Evolutionary conservation across 2,888 invertebrate species (phyloP), one percentile per base, ranked within the genome.

Genomic region (Lampropteryx suffumata): DNA sequence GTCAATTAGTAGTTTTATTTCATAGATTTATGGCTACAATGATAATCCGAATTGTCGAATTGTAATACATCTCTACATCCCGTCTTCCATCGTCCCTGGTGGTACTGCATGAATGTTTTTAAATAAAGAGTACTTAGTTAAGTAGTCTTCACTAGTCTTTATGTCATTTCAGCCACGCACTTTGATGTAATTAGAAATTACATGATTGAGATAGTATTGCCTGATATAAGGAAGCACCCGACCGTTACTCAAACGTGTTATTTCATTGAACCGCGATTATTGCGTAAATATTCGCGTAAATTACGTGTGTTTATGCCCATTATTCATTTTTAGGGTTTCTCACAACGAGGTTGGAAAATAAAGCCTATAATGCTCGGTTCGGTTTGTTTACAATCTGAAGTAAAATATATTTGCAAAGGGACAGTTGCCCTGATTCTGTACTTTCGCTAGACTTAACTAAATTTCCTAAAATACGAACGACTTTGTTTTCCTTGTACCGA

Each of bases 101-200:
- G 13, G n/a, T 10, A 21, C 34, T 12, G 26, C 24, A 11, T 39
- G 43, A 39, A 24, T 33, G 37, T 26, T 6, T 46, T 28, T 41
- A 13, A 52, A 9, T 7, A 13, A 4, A 34, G 17, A 10, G 39
- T n/a, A 13, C 24, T 21, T 12, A 36, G 37, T 12, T 26, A 37
- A 29, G 33, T 29, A 42, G 17, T 26, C 26, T 29, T 8, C 3
- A 37, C 29, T 30, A 27, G 43, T 27, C 64, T 79, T 88, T 88
- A 88, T 88, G 82, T 88, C 87, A 89, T 77, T 83, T 80, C 55
- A 70, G 55, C 81, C 86, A 88, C 86, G 87, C 82, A 81, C 80
- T 79, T 84, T 80, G 77, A 83, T 77, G 88, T 87, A 86, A 88
- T 86, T 81, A 77, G 65, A 73, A 79, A 82, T 86, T 84, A 85